These are phyloP conservation scores for Columbina picui DNA, from an alignment of 2,113 vertebrate species.

Conservation along the genomic window DNA sequence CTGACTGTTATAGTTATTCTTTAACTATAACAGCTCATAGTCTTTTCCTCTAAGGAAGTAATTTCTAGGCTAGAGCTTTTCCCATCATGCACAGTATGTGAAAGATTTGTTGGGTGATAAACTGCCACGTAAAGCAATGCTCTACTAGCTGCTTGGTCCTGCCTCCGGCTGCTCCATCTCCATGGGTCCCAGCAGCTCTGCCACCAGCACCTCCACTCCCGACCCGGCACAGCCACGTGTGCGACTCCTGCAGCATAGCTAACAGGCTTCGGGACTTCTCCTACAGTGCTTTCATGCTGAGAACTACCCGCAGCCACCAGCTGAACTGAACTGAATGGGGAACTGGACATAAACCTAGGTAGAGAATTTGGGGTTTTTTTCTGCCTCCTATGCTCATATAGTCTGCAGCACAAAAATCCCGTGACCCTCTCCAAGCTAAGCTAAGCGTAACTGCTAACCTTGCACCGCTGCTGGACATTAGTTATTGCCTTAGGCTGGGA, in stretches of 20 bases:
- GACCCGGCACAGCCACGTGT: fast-evolving
- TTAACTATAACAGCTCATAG: not conserved
- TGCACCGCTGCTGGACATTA: not conserved
- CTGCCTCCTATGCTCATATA: not conserved
- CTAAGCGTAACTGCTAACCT: not conserved
- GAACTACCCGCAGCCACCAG: not conserved
- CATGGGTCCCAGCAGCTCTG: not conserved
- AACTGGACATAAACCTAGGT: not conserved
- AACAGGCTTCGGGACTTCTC: not conserved
- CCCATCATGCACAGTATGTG: not conserved
- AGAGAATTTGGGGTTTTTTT: fast-evolving
- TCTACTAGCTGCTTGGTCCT: not conserved
- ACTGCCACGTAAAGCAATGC: fast-evolving
- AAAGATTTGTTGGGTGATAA: not conserved
- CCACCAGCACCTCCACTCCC: fast-evolving
- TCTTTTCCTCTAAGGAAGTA: not conserved
- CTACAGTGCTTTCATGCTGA: not conserved
- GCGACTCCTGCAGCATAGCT: fast-evolving
- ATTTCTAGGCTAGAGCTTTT: not conserved
- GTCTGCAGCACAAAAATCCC: not conserved
- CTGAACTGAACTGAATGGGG: not conserved
- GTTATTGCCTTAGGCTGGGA: not conserved
- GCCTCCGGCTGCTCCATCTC: not conserved
- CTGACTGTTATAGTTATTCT: not conserved
- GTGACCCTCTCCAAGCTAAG: not conserved